Evolutionary conservation across 2,797 vertebrate species (phyloP), one percentile per base, ranked within the genome.

Genomic region (Eulemur albifrons): DNA sequence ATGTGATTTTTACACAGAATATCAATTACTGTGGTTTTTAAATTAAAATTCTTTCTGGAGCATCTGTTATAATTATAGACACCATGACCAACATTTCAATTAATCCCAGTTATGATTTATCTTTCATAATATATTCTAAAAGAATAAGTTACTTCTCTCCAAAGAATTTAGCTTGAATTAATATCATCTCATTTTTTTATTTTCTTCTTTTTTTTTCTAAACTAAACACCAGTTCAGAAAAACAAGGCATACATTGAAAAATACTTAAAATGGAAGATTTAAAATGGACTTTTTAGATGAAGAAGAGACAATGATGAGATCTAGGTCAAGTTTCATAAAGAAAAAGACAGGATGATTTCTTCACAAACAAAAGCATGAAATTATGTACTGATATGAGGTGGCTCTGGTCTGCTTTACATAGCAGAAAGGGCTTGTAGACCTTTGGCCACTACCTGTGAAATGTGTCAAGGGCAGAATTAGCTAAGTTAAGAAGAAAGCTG

Each of bases 11-110:
- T 90, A 70, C 54, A 35, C 17, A 95, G 85, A 92, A 89, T 80
- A 94, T 65, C 57, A 97, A 45, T 92, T 96, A 75, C n/a, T 59
- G 3, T 82, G n/a, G 21, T 38, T 93, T 90, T 90, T 69, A 73
- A 94, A 94, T 92, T 94, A 69, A 97, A 94, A 94, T 94, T 94
- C 20, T 82, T 96, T 85, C 69, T 91, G 40, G 54, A 70, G 30
- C 43, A 93, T 82, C 75, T 77, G 38, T 82, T 94, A 77, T 52
- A 93, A 75, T 82, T 94, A 77, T 52, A 93, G 79, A 95, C 27
- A 79, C 48, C 35, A 57, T 89, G 50, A 87, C 50, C n/a, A 79
- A 86, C 21, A 86, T 95, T 93, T 95, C 54, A 91, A 65, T 94
- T 91, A 90, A 88, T 93, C 70, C 32, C 82, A n/a, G 61, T 72